Evolutionary conservation across 2,797 vertebrate genomes (phyloP).

Genomic region (Siniperca undulata): DNA sequence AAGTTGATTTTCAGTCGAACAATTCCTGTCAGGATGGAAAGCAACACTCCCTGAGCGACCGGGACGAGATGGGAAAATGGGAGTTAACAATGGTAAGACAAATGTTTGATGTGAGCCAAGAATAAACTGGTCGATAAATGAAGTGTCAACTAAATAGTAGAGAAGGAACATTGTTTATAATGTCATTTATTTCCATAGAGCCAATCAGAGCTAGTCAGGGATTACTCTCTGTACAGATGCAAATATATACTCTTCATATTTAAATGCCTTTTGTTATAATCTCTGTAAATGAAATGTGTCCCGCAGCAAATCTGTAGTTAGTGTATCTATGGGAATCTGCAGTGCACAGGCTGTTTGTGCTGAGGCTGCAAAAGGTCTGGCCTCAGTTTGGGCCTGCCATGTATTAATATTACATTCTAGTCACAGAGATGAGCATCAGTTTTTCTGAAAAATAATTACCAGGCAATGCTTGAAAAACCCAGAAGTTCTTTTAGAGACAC

Average conservation of each 20-base stretch:
- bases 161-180: background rate
- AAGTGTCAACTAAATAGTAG: background rate
- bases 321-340: background rate
- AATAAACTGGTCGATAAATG: background rate
- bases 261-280: background rate
- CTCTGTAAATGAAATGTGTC: background rate
- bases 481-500: background rate
- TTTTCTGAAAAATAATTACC: background rate
- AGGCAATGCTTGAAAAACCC: background rate
- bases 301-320: background rate
- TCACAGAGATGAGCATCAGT: background rate
- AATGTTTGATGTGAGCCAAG: background rate
- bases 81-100: slow-evolving; percentile 85
- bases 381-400: background rate
- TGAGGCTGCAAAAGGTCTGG: background rate
- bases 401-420: background rate
- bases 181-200: background rate
- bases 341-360: background rate
- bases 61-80: slow-evolving; percentile 86
- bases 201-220: background rate
- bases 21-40: slow-evolving; percentile 66
- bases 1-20: slow-evolving; percentile 27
- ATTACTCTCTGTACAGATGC: background rate
- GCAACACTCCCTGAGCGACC: slow-evolving; percentile 44
- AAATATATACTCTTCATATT: background rate